Evolutionary conservation across 1,140 invertebrate genomes (phyloP), one percentile per base, ranked within the genome.

Genomic region (Araneus ventricosus): DNA sequence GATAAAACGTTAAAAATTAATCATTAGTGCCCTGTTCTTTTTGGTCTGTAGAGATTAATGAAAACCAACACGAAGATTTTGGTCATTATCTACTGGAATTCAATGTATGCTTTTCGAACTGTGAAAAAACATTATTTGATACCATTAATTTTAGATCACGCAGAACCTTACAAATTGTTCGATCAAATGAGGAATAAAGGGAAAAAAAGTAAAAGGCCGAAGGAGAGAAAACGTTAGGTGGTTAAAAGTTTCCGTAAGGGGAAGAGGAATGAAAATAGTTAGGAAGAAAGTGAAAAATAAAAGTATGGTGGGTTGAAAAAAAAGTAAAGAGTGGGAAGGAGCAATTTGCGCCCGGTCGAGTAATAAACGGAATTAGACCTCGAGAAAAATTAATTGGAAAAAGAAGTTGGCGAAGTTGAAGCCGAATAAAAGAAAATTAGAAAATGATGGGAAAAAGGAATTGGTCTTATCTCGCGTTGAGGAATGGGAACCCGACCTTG

Each of bases 311-410:
- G 27, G 17, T 7, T 20, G 30, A 4, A 10, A 37, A 34, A 4
- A 41, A 82, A 82, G 41, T 14, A n/a, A 45, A 14, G 27, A 45
- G 30, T 22, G 80, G 80, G 39, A 52, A 45, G 39, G 80, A 82
- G n/a, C 39, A 82, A 52, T 82, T 82, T 82, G 39, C 24, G 80
- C 80, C 39, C 20, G 24, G 37, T 52, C 37, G 80, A 82, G 80
- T 82, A 82, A 82, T 82, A 82, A 82, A 82, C 80, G 80, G 41
- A 82, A 82, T 82, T 82, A 82, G 80, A 45, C 80, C 80, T 82
- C 37, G 80, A 52, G 41, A 52, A 52, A 82, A 82, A 82, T 82
- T 82, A 82, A 82, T 82, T 82, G 80, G 80, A 82, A 82, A 45
- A 82, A 82, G 80, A 82, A 82, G 39, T 82, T 82, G 80, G 80